Evolutionary conservation across 2,113 vertebrate genomes (phyloP), one percentile per base, ranked within the genome.

Genomic region (Penelope pileata): DNA sequence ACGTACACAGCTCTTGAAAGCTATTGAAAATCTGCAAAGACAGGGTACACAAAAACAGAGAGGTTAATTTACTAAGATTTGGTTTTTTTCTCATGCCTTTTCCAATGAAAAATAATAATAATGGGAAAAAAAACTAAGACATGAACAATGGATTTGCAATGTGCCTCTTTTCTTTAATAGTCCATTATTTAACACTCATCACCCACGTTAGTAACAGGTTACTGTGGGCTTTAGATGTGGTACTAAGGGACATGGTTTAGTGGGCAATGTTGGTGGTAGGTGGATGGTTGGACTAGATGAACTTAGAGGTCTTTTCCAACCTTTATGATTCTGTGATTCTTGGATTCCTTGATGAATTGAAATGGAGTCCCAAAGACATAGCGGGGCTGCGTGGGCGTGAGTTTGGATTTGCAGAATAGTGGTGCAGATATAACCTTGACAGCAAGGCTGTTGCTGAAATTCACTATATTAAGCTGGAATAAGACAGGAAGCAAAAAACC

Each of bases 131-230:
- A 76, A 60, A 29, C 69, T 22, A 59, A 92, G 66, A 56, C 36
- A 29, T 1, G 29, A 86, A 17, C 59, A 94, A 93, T 92, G 86
- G 84, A 21, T 63, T 87, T 6, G 0, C 86, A 85, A 64, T 88
- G 88, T 94, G 91, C 78, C 59, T 88, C 83, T 94, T n/a, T 89
- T 42, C 75, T 91, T 67, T 77, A 60, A 82, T 24, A 66, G 89
- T 93, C 94, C 88, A 87, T 96, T 93, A 85, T 92, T 93, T 91
- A 91, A 74, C 83, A 38, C 86, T 90, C 77, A 40, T 93, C 88
- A 91, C 77, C 69, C 92, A 66, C 86, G 34, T 85, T 87, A 79
- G 69, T 73, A 63, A 56, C 78, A 54, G 88, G 81, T 89, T 90
- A n/a, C 54, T 87, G 81, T 86, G 84, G 92, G 83, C n/a, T n/a